A percentile compares a stretch with the other conserved stretches of the same genome.
phyloP scores from a whole-genome alignment of 1,140 invertebrate species.

The Leptonema lineaticorne region DNA sequence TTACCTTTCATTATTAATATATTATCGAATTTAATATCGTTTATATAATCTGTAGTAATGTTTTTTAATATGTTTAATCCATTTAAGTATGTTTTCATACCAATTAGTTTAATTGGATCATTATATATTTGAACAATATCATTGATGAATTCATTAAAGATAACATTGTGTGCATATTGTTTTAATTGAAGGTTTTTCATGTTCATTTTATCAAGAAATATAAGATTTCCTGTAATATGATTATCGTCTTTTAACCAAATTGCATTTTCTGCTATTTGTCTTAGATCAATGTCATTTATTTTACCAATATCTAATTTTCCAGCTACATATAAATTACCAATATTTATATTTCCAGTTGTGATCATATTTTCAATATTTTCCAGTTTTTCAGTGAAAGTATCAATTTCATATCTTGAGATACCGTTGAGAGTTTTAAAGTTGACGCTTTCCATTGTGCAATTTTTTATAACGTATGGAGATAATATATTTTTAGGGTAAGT shows the following conservation, averaged over 20 bases:
- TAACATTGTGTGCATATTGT: constrained; percentile 23
- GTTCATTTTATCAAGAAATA: constrained; percentile 26
- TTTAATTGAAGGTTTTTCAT: constrained; percentile 23
- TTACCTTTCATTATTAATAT: constrained; percentile 22
- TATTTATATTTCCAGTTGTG: constrained; percentile 23
- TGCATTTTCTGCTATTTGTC: constrained; percentile 31
- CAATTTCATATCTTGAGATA: constrained; percentile 20
- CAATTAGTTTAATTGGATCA: constrained; percentile 26
- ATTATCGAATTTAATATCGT: constrained; percentile 25
- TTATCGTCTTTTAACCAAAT: constrained; percentile 38
- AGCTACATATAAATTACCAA: constrained; percentile 27
- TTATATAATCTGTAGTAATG: constrained; percentile 26
- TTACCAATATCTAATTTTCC: constrained; percentile 28
- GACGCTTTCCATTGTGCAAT: constrained; percentile 21
- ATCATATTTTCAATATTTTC: constrained; percentile 32
- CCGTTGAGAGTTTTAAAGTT: constrained; percentile 32
- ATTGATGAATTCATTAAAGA: constrained; percentile 34
- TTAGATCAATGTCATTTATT: constrained; percentile 33
- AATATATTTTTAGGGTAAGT: constrained; percentile 21
- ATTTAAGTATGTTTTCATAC: constrained; percentile 33
- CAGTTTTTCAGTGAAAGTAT: constrained; percentile 17
- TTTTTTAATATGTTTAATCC: constrained; percentile 21
- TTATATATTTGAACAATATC: constrained; percentile 29
- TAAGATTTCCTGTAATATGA: constrained; percentile 19
- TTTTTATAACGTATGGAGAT: constrained; percentile 30